Base-by-base conservation (phyloP, 1,140 invertebrate species). In the Plectrocnemia conspersa region DNA sequence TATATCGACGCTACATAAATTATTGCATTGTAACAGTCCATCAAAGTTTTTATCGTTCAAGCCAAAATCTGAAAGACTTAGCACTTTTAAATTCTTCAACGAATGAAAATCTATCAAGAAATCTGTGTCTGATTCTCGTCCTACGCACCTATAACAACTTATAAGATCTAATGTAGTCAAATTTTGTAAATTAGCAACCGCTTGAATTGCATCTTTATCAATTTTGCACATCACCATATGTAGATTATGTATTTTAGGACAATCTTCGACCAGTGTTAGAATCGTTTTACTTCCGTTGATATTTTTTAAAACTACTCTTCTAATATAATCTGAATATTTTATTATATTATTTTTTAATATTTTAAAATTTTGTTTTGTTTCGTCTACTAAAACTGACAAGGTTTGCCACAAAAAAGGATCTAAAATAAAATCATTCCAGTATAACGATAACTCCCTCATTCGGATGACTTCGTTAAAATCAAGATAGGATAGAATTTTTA, bases 61-160 rank as follows among this genome's bases (percentile, higher is more conserved):
- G 16, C 74, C 73, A 66, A 76, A 76, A 60, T 76, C 71, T n/a
- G 74, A 69, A 21, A 76, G 63, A 41, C 61, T 56, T 38, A 76
- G 59, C 40, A 65, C 66, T 36, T 66, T 66, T 21, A 76, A 22
- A n/a, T 42, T 52, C 1, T 1, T 41, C 10, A 52, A 19, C 2
- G 1, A 7, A n/a, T 18, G 36, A 38, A 50, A 50, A 24, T 38
- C 21, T 7, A 50, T 35, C n/a, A n/a, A n/a, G n/a, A n/a, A 38
- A 21, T 48, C 5, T 2, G 3, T 10, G 16, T 2, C 22, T n/a
- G 1, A 11, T 1, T n/a, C 18, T 3, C 6, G 1, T 35, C 18
- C 36, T 21, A 7, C 18, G 4, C 13, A 10, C 13, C 29, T 2
- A 25, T 50, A 50, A 38, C 33, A 50, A 25, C 27, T 50, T 38